Conservation (phyloP, 2,888 invertebrate species). For the Netelia melanura region DNA sequence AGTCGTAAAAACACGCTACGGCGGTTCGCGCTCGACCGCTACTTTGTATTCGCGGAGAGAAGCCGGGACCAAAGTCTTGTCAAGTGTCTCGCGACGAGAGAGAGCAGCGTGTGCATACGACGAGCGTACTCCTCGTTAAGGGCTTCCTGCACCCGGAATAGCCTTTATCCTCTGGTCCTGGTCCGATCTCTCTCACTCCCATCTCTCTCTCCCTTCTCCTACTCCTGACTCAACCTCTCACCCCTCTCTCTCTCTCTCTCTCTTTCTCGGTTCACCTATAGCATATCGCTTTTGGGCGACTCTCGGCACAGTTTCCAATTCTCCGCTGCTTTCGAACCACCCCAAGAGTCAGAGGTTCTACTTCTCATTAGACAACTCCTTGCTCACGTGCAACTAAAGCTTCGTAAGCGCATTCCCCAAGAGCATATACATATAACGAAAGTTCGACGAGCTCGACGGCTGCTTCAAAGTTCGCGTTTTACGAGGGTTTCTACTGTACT, state of each 20-base stretch:
- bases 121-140: conserved; percentile 69
- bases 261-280: neutral
- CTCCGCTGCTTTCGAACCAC: conserved; percentile 20
- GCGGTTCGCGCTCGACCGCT: conserved; percentile 55
- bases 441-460: too few relatives aligned
- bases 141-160: conserved; percentile 53
- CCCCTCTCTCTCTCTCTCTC: conserved; percentile 4
- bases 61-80: conserved; percentile 69
- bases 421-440: too few relatives aligned
- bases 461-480: neutral
- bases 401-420: neutral
- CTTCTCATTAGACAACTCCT: conserved; percentile 55
- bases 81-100: conserved; percentile 63
- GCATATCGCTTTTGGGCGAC: neutral
- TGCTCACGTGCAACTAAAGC: conserved; percentile 33
- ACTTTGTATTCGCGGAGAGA: conserved; percentile 70
- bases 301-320: conserved; percentile 36
- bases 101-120: conserved; percentile 53
- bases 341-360: conserved; percentile 43
- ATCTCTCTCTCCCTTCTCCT: conserved; percentile 4
- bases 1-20: conserved; percentile 62
- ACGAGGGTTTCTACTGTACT: conserved; percentile 5
- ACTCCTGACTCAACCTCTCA: neutral
- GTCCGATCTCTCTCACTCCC: conserved; percentile 35
- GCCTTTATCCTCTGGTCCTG: conserved; percentile 65